phyloP scores from a whole-genome alignment of 2,113 vertebrate genomes.

The Herpetotheres cachinnans region DNA sequence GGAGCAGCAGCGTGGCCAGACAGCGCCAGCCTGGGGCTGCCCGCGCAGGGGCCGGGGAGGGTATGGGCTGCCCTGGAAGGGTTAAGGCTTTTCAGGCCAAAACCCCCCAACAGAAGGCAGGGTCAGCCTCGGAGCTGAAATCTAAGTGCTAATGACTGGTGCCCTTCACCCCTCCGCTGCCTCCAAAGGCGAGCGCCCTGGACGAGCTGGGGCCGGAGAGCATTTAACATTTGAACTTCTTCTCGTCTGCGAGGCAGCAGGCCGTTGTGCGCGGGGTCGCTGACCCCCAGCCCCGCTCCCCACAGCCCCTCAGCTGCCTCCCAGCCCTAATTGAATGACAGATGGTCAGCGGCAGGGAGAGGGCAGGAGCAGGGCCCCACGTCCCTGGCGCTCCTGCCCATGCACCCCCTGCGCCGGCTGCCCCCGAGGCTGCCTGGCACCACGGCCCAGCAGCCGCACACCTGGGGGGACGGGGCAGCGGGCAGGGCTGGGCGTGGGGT shows the following conservation, averaged over 20 bases:
- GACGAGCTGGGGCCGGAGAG: constrained; percentile 64
- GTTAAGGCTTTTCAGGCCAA: constrained; percentile 63
- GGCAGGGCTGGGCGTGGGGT: rapidly evolving
- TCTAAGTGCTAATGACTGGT: constrained; percentile 79
- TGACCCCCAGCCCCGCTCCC: constrained; percentile 74
- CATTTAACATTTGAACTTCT: constrained; percentile 85
- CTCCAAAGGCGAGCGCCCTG: constrained; percentile 47
- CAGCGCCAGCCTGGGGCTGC: neutral
- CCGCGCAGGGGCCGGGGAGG: rapidly evolving
- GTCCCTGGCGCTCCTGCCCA: neutral
- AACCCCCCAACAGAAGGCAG: constrained; percentile 77
- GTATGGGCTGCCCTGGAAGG: constrained; percentile 6
- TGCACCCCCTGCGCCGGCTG: neutral
- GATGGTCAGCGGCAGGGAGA: constrained; percentile 81
- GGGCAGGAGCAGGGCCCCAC: constrained; percentile 35
- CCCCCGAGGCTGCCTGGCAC: neutral
- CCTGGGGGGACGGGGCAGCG: neutral
- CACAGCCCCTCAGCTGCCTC: constrained; percentile 76
- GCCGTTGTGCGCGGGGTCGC: constrained; percentile 78
- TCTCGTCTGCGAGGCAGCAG: constrained; percentile 73
- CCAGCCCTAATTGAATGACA: constrained; percentile 85
- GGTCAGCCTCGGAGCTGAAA: constrained; percentile 72
- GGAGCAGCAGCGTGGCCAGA: neutral
- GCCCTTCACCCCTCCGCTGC: constrained; percentile 71
- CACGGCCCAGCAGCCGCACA: rapidly evolving